Evolutionary conservation across 2,888 invertebrate genomes (phyloP).

Genomic region (Oscheius sp.): DNA sequence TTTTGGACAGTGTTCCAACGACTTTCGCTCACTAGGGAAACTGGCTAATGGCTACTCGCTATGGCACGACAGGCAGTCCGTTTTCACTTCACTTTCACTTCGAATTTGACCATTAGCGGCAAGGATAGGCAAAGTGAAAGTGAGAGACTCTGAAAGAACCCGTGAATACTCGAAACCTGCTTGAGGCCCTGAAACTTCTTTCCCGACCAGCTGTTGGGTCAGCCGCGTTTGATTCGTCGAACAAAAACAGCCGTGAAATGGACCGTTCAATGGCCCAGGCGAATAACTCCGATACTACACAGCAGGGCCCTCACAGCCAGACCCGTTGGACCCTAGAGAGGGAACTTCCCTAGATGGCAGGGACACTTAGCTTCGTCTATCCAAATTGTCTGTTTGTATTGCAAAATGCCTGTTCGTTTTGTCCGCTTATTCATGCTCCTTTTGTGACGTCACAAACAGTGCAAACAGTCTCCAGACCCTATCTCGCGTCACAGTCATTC

Average conservation of each 20-base stretch:
- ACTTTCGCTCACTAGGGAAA: conserved; percentile 19
- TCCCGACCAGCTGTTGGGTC: conserved; percentile 23
- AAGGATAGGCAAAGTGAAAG: neutral
- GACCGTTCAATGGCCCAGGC: neutral
- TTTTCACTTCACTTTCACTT: neutral
- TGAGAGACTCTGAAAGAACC: neutral
- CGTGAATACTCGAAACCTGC: conserved; percentile 9
- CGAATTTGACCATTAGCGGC: neutral
- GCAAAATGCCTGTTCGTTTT: conserved; percentile 30
- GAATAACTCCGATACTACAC: conserved; percentile 19
- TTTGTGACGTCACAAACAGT: conserved; percentile 28
- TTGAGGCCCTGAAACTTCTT: conserved; percentile 18
- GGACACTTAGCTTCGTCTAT: conserved; percentile 21
- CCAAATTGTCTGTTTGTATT: conserved; percentile 31
- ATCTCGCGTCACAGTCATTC: conserved; percentile 26
- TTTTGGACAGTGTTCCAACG: conserved; percentile 27
- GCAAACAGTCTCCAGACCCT: conserved; percentile 28
- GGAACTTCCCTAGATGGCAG: conserved; percentile 13
- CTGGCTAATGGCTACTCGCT: conserved; percentile 21
- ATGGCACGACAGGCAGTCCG: neutral
- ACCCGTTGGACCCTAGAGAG: neutral
- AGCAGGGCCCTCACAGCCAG: neutral
- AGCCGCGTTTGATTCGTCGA: conserved; percentile 27
- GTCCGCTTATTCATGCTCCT: conserved; percentile 31
- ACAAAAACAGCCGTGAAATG: conserved; percentile 26